Conservation (phyloP, 2,888 invertebrate genomes). For the Harmothoe impar region DNA sequence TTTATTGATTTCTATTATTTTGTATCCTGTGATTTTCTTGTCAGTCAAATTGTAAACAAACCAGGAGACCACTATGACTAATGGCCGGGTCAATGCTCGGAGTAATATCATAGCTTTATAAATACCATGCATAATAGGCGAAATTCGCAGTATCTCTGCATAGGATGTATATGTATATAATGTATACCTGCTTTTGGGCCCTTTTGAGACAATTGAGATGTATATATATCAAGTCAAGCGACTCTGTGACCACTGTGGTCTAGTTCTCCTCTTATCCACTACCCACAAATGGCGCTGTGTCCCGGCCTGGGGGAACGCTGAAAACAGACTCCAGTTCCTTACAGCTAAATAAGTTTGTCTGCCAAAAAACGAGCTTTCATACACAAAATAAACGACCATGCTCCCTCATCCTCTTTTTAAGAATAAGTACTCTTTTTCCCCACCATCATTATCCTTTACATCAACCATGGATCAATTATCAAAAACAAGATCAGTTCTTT, state of each 20-base stretch:
- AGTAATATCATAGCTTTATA: too few relatives aligned
- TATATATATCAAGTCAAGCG: too few relatives aligned
- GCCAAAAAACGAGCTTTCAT: not conserved
- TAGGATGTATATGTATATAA: too few relatives aligned
- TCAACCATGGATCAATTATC: conserved; percentile 49
- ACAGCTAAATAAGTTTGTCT: conserved; percentile 37
- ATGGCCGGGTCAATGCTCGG: too few relatives aligned
- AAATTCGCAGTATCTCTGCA: too few relatives aligned
- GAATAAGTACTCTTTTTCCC: conserved; percentile 6
- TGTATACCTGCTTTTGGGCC: too few relatives aligned
- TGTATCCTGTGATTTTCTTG: too few relatives aligned
- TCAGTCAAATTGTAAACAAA: too few relatives aligned
- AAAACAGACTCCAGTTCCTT: conserved; percentile 28
- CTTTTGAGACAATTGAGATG: too few relatives aligned
- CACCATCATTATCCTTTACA: conserved; percentile 46
- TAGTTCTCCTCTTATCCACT: not conserved
- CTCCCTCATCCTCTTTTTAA: not conserved
- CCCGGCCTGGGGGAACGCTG: not conserved
- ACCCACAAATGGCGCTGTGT: not conserved
- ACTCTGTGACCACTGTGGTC: not conserved
- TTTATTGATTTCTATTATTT: too few relatives aligned
- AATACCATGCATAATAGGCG: too few relatives aligned
- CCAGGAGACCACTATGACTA: too few relatives aligned
- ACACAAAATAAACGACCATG: not conserved
- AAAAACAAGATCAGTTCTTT: conserved; percentile 14